A percentile compares a stretch with the other conserved stretches of the same genome.
Evolutionary conservation across 2,797 vertebrate genomes (phyloP).

Genomic region (Urocyon cinereoargenteus): DNA sequence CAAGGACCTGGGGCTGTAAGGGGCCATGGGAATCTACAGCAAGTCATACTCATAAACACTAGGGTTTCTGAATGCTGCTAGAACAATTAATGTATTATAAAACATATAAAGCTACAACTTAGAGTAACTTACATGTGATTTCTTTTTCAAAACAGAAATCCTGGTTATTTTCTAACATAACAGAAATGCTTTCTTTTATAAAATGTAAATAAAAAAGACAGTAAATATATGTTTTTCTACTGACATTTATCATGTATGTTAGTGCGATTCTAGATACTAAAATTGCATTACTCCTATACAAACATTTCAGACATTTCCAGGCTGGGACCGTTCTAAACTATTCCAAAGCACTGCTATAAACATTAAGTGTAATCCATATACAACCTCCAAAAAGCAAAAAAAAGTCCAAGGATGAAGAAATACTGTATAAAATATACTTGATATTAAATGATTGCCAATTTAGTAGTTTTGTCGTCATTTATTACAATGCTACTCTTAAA

Average conservation of each 20-base stretch:
- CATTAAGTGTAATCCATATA: neutral
- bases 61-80: neutral
- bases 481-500: neutral
- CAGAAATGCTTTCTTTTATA: neutral
- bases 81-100: neutral
- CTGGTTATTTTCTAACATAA: constrained; percentile 22
- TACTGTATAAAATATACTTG: neutral
- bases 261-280: neutral
- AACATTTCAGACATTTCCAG: neutral
- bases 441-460: constrained; percentile 9
- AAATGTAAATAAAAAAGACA: neutral
- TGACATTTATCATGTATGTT: neutral
- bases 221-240: neutral
- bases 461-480: neutral
- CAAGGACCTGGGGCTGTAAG: neutral
- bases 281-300: neutral
- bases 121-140: neutral
- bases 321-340: neutral
- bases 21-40: neutral
- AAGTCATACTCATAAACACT: neutral
- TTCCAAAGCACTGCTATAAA: neutral
- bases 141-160: neutral
- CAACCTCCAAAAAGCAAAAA: neutral
- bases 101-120: neutral
- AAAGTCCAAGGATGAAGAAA: neutral